These are phyloP conservation scores for Scomber scombrus DNA, from an alignment of 2,113 vertebrate species.

Conservation along the genomic window DNA sequence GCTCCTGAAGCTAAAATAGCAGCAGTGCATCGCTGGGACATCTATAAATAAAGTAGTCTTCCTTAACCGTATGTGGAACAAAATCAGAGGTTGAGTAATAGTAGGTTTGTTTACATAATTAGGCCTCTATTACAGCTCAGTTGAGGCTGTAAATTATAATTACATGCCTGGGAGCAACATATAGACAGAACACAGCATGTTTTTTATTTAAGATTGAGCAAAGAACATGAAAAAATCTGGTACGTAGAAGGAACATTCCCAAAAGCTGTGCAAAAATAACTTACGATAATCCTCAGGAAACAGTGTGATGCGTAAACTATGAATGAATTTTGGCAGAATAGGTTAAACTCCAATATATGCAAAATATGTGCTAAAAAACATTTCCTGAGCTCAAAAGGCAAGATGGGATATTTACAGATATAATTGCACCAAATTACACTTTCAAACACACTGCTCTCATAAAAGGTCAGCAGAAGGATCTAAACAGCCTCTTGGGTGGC, in stretches of 20 bases:
- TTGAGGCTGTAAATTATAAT: conserved; percentile 59
- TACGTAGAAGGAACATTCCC: conserved; percentile 31
- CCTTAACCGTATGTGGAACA: conserved; percentile 32
- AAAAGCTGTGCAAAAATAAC: conserved; percentile 49
- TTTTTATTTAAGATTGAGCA: conserved; percentile 28
- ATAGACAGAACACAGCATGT: conserved; percentile 35
- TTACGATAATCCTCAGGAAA: conserved; percentile 42
- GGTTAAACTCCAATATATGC: neutral
- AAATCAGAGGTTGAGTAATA: conserved; percentile 62
- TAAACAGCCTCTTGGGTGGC: conserved; percentile 33
- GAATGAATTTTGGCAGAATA: conserved; percentile 12
- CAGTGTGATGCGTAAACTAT: conserved; percentile 42
- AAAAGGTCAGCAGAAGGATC: conserved; percentile 34
- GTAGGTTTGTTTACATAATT: conserved; percentile 75
- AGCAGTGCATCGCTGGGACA: conserved; percentile 32
- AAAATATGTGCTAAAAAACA: neutral
- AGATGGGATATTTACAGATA: neutral
- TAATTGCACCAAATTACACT: neutral
- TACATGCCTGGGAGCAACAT: conserved; percentile 46
- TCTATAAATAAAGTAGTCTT: conserved; percentile 55
- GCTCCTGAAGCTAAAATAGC: conserved; percentile 41
- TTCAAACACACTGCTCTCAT: conserved; percentile 8
- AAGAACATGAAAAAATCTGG: conserved; percentile 47
- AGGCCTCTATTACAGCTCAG: conserved; percentile 58
- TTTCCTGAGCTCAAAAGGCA: neutral